These are phyloP conservation scores for Paraescarpia echinospica DNA, from an alignment of 1,140 invertebrate species.

Conservation along the genomic window DNA sequence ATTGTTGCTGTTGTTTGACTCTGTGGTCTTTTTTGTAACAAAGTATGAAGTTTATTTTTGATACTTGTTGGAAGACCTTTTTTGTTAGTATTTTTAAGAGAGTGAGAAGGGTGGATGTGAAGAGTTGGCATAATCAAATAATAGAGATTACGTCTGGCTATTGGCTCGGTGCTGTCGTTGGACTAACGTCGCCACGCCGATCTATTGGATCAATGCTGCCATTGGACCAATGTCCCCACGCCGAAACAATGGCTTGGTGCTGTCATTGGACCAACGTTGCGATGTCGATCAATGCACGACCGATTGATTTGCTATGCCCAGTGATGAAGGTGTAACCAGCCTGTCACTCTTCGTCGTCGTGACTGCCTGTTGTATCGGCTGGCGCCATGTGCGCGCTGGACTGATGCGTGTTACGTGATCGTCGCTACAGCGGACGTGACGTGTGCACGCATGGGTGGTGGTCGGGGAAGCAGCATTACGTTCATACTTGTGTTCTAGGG, in stretches of 20 bases:
- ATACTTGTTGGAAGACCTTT: slow-evolving; percentile 62
- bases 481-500: slow-evolving; percentile 3
- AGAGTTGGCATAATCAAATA: background rate
- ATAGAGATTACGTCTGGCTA: background rate
- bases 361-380: too few species aligned
- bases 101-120: background rate
- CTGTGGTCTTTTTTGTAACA: slow-evolving; percentile 56
- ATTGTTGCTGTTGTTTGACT: slow-evolving; percentile 52
- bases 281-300: background rate
- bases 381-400: background rate
- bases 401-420: background rate
- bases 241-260: background rate
- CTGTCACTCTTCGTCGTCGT: background rate
- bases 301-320: background rate
- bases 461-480: background rate
- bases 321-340: background rate
- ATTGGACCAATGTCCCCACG: too few species aligned
- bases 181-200: background rate
- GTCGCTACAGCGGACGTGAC: background rate
- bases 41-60: slow-evolving; percentile 61
- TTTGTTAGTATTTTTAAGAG: slow-evolving; percentile 34
- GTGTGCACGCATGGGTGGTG: background rate
- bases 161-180: background rate
- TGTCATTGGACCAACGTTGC: background rate
- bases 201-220: background rate